phyloP scores from a whole-genome alignment of 2,113 vertebrate species.

The Sorex araneus region DNA sequence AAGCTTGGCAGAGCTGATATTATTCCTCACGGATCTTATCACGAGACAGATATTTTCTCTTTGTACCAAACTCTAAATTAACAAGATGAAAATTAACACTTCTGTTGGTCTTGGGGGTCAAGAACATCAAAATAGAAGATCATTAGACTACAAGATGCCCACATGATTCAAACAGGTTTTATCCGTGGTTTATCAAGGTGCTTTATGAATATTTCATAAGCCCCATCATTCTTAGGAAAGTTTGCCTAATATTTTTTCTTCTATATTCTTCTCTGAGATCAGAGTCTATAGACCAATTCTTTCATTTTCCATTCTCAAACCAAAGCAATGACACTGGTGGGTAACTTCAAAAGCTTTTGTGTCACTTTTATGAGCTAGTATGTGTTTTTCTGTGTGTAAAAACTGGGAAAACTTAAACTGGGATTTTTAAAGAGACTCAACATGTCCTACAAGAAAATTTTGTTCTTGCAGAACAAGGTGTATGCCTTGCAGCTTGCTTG shows the following conservation, averaged over 20 bases:
- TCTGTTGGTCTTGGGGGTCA: background rate
- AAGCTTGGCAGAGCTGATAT: background rate
- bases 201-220: background rate
- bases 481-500: background rate
- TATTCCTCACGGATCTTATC: conserved; percentile 24
- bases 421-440: conserved; percentile 62
- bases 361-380: conserved; percentile 3
- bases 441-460: conserved; percentile 14
- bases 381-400: conserved; percentile 61
- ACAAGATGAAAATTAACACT: conserved; percentile 3
- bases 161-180: background rate
- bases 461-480: background rate
- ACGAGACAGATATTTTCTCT: conserved; percentile 28
- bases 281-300: conserved; percentile 35
- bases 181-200: background rate
- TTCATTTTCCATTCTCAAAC: conserved; percentile 60
- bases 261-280: conserved; percentile 61
- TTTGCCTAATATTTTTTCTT: background rate
- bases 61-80: conserved; percentile 10
- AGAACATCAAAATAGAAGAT: background rate
- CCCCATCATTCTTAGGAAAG: background rate
- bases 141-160: background rate
- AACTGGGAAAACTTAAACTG: conserved; percentile 65
- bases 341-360: conserved; percentile 60
- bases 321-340: conserved; percentile 54